Conservation (phyloP, 2,888 invertebrate species). For the Eilema griseolum region DNA sequence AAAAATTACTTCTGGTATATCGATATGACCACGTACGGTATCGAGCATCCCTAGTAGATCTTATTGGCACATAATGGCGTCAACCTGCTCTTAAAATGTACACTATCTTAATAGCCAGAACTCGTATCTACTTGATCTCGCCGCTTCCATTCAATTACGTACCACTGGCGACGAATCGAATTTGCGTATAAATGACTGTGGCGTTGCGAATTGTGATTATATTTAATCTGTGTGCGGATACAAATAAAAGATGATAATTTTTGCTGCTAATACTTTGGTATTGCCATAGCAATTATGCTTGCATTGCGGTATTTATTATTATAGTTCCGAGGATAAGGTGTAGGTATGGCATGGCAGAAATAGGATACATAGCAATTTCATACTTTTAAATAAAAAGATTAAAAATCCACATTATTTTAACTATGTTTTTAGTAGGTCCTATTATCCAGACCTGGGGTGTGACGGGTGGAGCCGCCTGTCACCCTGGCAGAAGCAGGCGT, state of each 20-base stretch:
- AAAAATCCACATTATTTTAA: too few relatives aligned
- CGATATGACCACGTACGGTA: neutral
- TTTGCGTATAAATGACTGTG: constrained; percentile 61
- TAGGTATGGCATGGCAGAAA: too few relatives aligned
- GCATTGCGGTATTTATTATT: constrained; percentile 50
- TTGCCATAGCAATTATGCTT: constrained; percentile 42
- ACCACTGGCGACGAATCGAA: constrained; percentile 65
- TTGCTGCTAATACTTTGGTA: constrained; percentile 37
- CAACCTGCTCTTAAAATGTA: constrained; percentile 60
- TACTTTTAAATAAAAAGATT: too few relatives aligned
- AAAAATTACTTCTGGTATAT: too few relatives aligned
- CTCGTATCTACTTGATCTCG: constrained; percentile 60
- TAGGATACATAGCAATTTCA: too few relatives aligned
- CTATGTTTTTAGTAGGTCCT: too few relatives aligned
- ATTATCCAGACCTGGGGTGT: too few relatives aligned
- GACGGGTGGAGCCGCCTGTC: too few relatives aligned
- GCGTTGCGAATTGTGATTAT: constrained; percentile 51
- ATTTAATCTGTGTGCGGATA: constrained; percentile 47
- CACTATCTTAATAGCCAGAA: constrained; percentile 62
- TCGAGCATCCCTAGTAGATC: constrained; percentile 43
- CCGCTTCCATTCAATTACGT: constrained; percentile 64
- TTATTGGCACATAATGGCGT: constrained; percentile 66
- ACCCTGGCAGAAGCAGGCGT: too few relatives aligned
- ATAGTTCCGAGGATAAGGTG: neutral
- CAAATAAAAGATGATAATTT: constrained; percentile 24